Conservation (phyloP, 2,888 invertebrate species). For the Campoletis raptor region DNA sequence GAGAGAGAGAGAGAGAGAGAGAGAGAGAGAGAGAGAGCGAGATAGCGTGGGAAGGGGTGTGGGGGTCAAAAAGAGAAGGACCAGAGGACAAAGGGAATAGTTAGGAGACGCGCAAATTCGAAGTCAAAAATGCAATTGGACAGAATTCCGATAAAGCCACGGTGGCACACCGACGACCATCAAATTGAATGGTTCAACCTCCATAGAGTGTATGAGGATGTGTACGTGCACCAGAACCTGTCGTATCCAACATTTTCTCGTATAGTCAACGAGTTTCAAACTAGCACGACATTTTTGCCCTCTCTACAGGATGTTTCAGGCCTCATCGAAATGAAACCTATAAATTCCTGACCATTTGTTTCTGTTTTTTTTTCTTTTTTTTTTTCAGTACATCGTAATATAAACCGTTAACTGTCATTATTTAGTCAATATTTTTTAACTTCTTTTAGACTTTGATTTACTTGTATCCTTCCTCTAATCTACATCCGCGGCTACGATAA, state of each 20-base stretch:
- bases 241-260: conserved; percentile 39
- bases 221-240: conserved; percentile 24
- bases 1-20: too few relatives aligned
- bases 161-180: conserved; percentile 72
- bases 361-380: neutral
- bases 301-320: neutral
- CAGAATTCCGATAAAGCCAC: conserved; percentile 78
- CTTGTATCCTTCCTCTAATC: neutral
- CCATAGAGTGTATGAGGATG: conserved; percentile 15
- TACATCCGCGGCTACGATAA: neutral
- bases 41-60: neutral
- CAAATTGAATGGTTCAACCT: conserved; percentile 73
- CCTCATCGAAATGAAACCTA: neutral
- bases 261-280: conserved; percentile 11
- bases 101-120: conserved; percentile 75
- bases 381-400: neutral
- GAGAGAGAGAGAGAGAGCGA: conserved; percentile 8
- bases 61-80: conserved; percentile 13
- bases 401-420: neutral
- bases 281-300: conserved; percentile 9
- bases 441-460: neutral
- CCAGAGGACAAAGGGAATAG: conserved; percentile 73
- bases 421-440: neutral
- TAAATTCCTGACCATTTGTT: neutral
- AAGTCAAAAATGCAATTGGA: conserved; percentile 78